Conservation (phyloP, 2,113 vertebrate species). For the Poecilia latipinna region DNA sequence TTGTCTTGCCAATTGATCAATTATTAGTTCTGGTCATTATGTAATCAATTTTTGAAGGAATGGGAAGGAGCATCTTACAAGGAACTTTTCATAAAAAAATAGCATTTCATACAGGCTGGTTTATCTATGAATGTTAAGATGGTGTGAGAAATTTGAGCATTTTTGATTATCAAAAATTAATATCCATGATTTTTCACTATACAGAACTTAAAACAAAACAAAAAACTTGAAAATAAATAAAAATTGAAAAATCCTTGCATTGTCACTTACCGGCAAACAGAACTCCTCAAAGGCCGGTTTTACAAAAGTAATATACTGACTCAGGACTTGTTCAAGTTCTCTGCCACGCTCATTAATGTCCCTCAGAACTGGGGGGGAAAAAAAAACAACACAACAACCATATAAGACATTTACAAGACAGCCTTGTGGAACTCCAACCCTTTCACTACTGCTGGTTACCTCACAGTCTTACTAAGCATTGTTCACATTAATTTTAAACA, state of each 20-base stretch:
- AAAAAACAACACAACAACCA: not conserved
- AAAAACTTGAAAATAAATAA: not conserved
- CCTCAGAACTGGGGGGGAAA: constrained; percentile 83
- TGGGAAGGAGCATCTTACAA: too few relatives aligned
- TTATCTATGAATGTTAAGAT: not conserved
- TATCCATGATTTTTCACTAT: not conserved
- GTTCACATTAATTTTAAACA: not conserved
- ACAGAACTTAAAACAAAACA: too few relatives aligned
- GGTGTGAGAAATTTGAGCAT: not conserved
- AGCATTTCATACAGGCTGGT: too few relatives aligned
- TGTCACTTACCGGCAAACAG: constrained; percentile 92
- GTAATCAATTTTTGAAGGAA: too few relatives aligned
- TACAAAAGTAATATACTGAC: constrained; percentile 96
- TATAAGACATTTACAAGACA: not conserved
- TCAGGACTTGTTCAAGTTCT: constrained; percentile 93
- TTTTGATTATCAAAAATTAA: not conserved
- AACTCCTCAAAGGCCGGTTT: constrained; percentile 99
- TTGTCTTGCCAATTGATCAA: too few relatives aligned
- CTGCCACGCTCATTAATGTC: constrained; percentile 93
- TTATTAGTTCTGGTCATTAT: too few relatives aligned
- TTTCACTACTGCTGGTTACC: not conserved
- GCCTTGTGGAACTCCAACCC: not conserved
- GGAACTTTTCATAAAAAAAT: too few relatives aligned
- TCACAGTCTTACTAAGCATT: not conserved
- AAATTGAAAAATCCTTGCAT: not conserved